Evolutionary conservation across 2,797 vertebrate species (phyloP).

Genomic region (Enteromius thamalakanensis): DNA sequence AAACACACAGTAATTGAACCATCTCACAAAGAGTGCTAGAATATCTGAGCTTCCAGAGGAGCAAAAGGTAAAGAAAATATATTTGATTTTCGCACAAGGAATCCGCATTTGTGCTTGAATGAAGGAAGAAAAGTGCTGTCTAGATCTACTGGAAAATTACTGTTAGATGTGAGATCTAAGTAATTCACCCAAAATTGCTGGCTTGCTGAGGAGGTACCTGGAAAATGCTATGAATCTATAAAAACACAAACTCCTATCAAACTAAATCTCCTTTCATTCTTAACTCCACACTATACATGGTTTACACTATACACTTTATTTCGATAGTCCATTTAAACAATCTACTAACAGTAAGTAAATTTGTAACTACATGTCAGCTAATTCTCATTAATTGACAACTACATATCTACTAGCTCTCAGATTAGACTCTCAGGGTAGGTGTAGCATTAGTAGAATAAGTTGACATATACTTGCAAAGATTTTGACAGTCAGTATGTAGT

Average conservation of each 20-base stretch:
- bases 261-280: background rate
- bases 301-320: no score
- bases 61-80: background rate
- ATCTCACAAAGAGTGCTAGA: background rate
- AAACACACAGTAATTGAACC: conserved; percentile 1
- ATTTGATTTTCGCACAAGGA: background rate
- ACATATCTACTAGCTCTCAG: no score
- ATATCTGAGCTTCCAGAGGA: background rate
- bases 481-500: no score
- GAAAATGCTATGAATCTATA: background rate
- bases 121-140: background rate
- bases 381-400: no score
- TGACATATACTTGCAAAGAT: no score
- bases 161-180: background rate
- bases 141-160: background rate
- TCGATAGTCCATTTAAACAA: no score
- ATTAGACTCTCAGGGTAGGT: no score
- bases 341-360: no score
- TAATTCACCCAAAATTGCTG: background rate
- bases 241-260: background rate
- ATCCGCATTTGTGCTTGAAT: background rate
- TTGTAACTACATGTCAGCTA: no score
- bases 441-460: no score
- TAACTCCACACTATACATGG: background rate
- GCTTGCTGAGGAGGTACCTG: background rate